Percentiles rank a stretch among this genome's conserved stretches.
phyloP scores from a whole-genome alignment of 2,888 invertebrate genomes.

The Nemoura dubitans region DNA sequence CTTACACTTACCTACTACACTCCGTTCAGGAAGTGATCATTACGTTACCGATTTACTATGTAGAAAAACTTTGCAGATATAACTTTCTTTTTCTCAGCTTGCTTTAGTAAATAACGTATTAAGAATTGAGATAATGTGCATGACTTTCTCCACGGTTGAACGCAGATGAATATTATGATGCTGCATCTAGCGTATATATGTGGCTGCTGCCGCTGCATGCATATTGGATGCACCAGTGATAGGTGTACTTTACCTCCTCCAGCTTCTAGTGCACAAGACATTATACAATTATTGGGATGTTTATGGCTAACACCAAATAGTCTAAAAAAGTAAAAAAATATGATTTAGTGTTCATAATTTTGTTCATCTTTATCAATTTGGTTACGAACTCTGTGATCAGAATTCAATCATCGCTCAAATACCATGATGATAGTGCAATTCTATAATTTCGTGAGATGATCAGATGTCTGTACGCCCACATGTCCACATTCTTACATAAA shows the following conservation, averaged over 20 bases:
- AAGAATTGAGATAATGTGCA: constrained; percentile 7
- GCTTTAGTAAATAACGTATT: constrained; percentile 33
- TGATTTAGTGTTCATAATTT: no score
- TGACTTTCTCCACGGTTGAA: constrained; percentile 25
- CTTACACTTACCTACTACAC: no score
- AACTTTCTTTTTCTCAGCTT: constrained; percentile 40
- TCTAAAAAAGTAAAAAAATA: no score
- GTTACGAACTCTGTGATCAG: background rate
- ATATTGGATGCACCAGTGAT: no score
- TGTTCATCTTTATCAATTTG: no score
- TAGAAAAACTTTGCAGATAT: background rate
- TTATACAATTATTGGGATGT: no score
- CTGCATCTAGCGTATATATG: background rate
- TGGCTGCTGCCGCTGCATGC: no score
- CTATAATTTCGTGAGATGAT: no score
- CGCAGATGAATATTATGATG: background rate
- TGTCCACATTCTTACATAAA: no score
- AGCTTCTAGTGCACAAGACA: background rate
- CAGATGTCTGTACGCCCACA: no score
- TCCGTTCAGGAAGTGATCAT: constrained; percentile 34
- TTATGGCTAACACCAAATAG: no score
- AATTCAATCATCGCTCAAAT: background rate
- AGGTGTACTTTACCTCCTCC: background rate
- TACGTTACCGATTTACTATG: background rate
- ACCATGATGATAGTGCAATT: no score